Evolutionary conservation across 1,140 invertebrate species (phyloP).

Genomic region (Psilanteris sp.): DNA sequence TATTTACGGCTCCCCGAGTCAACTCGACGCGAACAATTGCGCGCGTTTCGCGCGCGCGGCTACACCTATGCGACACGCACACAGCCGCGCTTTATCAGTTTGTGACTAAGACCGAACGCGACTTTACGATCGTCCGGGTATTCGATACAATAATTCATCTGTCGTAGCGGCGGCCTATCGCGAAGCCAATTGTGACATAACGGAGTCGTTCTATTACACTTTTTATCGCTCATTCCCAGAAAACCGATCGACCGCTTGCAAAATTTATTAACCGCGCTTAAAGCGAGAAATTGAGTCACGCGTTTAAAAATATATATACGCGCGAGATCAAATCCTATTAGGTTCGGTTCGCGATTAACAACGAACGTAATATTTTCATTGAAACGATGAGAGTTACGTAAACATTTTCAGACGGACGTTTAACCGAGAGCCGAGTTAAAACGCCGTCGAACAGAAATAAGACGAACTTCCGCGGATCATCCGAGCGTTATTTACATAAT

Average conservation of each 20-base stretch:
- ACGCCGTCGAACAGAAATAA: neutral
- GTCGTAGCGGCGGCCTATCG: no score
- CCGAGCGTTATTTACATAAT: no score
- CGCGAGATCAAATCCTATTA: slow-evolving; percentile 1
- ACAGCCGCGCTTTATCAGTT: no score
- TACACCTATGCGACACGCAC: no score
- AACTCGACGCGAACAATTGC: neutral
- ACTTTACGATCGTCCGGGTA: no score
- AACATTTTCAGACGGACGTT: no score
- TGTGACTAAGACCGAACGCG: no score
- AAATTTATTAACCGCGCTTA: slow-evolving; percentile 25
- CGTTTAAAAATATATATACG: slow-evolving; percentile 25
- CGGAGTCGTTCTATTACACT: slow-evolving; percentile 20
- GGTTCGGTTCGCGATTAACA: slow-evolving; percentile 22
- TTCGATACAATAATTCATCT: no score
- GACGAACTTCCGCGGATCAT: neutral
- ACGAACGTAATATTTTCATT: slow-evolving; percentile 14
- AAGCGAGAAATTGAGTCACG: slow-evolving; percentile 16
- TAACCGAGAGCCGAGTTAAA: no score
- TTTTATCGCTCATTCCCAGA: slow-evolving; percentile 32
- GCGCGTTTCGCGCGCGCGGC: no score
- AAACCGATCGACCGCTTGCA: slow-evolving; percentile 21
- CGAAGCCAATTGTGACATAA: slow-evolving; percentile 16
- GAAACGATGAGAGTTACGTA: slow-evolving; percentile 12
- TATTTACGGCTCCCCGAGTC: slow-evolving; percentile 4